Conservation (phyloP, 2,888 invertebrate genomes). For the Mythimna pallens region DNA sequence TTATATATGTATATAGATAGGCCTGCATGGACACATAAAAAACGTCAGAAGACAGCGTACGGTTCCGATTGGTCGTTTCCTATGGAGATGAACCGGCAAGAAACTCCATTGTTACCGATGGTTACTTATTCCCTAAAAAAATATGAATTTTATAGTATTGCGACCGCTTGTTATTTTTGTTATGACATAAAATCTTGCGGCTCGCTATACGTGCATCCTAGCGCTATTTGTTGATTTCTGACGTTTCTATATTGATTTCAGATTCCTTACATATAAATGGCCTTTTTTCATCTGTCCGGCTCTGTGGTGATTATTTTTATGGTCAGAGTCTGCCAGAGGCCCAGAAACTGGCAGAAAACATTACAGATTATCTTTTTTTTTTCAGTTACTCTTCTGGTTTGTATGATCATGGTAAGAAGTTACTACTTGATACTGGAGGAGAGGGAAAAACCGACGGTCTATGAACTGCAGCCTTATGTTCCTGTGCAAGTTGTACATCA, state of each 20-base stretch:
- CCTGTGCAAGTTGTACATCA: conserved; percentile 71
- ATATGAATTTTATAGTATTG: no score
- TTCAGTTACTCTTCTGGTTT: conserved; percentile 81
- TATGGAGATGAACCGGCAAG: no score
- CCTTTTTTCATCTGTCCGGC: conserved; percentile 20
- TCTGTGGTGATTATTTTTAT: conserved; percentile 43
- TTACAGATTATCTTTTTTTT: conserved; percentile 2
- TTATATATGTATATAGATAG: no score
- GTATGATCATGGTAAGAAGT: conserved; percentile 81
- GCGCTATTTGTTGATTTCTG: neutral
- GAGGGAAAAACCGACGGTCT: conserved; percentile 73
- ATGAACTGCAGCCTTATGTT: conserved; percentile 81
- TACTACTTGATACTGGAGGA: conserved; percentile 82
- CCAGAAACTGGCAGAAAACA: neutral
- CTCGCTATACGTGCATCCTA: no score
- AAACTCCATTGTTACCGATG: no score
- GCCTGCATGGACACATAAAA: no score
- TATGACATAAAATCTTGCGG: no score
- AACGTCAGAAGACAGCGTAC: no score
- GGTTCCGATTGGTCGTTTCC: no score
- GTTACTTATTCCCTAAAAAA: no score
- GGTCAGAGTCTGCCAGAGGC: conserved; percentile 24
- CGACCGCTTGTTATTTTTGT: no score
- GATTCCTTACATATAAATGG: conserved; percentile 27
- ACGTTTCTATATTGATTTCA: conserved; percentile 31